Conservation (phyloP, 2,113 vertebrate species). For the Lepidothrix coronata region DNA sequence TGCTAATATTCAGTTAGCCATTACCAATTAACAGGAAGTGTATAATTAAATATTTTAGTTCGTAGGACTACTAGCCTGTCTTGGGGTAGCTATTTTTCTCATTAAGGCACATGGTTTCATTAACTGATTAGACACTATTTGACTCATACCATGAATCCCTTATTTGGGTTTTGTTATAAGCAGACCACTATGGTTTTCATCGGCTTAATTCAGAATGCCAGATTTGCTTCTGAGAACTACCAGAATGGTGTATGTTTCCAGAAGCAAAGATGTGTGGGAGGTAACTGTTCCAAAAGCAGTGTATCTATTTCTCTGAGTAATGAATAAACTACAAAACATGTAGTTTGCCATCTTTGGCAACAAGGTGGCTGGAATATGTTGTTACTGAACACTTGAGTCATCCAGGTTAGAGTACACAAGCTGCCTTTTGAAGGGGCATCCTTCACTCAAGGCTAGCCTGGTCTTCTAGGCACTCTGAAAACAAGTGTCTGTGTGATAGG, state of each 20-base stretch:
- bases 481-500: too few relatives aligned
- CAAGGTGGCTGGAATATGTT: background rate
- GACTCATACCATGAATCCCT: conserved; percentile 8
- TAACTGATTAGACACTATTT: conserved; percentile 40
- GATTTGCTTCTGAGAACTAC: conserved; percentile 9
- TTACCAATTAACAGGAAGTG: conserved; percentile 44
- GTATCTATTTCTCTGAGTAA: background rate
- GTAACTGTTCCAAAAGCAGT: background rate
- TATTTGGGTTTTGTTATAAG: conserved; percentile 2
- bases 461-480: background rate
- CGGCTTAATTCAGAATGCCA: conserved; percentile 21
- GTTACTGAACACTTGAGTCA: background rate
- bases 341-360: background rate
- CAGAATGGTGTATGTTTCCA: background rate
- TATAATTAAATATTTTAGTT: conserved; percentile 54
- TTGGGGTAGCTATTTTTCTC: conserved; percentile 50
- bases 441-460: background rate
- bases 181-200: conserved; percentile 41
- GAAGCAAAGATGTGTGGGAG: background rate
- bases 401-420: background rate
- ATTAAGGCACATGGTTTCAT: conserved; percentile 38
- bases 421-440: background rate
- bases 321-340: background rate
- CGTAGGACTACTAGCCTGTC: conserved; percentile 9
- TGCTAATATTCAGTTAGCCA: background rate